phyloP scores from a whole-genome alignment of 2,888 invertebrate genomes.

The Plusia festucae region DNA sequence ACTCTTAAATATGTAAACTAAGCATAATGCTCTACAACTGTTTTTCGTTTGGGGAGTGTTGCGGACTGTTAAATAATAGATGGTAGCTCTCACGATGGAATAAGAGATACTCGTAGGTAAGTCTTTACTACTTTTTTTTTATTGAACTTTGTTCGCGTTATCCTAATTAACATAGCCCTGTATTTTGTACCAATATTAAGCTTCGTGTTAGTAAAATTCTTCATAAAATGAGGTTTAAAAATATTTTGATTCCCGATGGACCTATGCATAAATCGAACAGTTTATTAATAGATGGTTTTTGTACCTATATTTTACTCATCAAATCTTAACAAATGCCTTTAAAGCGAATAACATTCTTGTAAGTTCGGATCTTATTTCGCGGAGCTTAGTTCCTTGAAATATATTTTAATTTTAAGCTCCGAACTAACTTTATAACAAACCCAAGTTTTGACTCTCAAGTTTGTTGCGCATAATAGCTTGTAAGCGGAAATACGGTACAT shows the following conservation, averaged over 20 bases:
- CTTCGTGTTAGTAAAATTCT: not conserved
- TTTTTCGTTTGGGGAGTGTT: conserved; percentile 35
- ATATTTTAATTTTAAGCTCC: conserved; percentile 5
- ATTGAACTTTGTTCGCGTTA: not conserved
- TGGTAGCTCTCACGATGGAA: conserved; percentile 42
- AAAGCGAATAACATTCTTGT: not conserved
- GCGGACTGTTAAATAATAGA: conserved; percentile 49
- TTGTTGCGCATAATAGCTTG: not conserved
- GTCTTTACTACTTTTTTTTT: too few relatives aligned
- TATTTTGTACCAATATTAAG: too few relatives aligned
- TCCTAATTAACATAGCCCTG: not conserved
- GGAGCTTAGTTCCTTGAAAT: not conserved
- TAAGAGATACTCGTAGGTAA: too few relatives aligned
- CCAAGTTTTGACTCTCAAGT: not conserved
- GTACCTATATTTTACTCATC: not conserved
- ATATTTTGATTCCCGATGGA: not conserved
- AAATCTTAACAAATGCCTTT: not conserved
- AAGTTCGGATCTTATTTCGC: not conserved
- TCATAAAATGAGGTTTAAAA: not conserved
- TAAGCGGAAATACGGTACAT: conserved; percentile 2
- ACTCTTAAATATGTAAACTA: conserved; percentile 27
- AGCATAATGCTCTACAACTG: conserved; percentile 35
- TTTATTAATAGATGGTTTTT: too few relatives aligned
- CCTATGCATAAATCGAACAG: not conserved
- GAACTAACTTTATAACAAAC: conserved; percentile 2